Percentiles rank a stretch among this genome's conserved stretches.
phyloP scores from a whole-genome alignment of 1,140 invertebrate species.

The Stegodyphus dumicola region DNA sequence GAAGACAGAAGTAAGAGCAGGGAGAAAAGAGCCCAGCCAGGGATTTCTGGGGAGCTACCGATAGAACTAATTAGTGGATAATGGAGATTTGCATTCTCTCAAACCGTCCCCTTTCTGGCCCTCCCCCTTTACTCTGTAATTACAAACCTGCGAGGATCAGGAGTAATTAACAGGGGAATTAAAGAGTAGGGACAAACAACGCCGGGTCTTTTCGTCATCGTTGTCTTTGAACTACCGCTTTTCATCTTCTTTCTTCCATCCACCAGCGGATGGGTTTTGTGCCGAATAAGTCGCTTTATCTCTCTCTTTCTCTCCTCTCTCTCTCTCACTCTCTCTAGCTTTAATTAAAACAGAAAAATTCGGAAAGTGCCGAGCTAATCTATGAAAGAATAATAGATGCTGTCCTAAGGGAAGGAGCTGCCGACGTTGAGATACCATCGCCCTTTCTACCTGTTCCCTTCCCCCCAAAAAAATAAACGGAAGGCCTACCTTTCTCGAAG shows the following conservation, averaged over 20 bases:
- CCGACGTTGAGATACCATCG: conserved; percentile 51
- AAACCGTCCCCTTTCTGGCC: conserved; percentile 23
- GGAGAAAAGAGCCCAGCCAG: conserved; percentile 36
- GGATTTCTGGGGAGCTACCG: conserved; percentile 50
- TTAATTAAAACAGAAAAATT: conserved; percentile 62
- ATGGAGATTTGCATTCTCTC: conserved; percentile 61
- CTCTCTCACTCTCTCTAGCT: conserved; percentile 23
- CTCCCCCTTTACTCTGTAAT: conserved; percentile 54
- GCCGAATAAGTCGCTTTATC: conserved; percentile 58
- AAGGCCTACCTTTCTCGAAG: conserved; percentile 58
- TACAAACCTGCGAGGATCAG: conserved; percentile 59
- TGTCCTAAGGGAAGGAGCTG: conserved; percentile 56
- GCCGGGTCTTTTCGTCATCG: conserved; percentile 56
- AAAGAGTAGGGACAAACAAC: conserved; percentile 60
- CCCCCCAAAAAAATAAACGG: conserved; percentile 45
- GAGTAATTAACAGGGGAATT: conserved; percentile 61
- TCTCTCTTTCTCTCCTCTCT: conserved; percentile 23
- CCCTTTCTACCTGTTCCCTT: conserved; percentile 9
- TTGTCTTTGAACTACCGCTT: conserved; percentile 60
- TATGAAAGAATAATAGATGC: conserved; percentile 60
- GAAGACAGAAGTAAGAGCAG: conserved; percentile 47
- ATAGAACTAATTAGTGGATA: conserved; percentile 61
- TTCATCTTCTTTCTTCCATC: conserved; percentile 44
- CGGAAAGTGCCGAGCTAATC: conserved; percentile 60
- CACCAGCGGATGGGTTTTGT: conserved; percentile 51